Evolutionary conservation across 2,888 invertebrate genomes (phyloP).

Genomic region (Synergus japonicus): DNA sequence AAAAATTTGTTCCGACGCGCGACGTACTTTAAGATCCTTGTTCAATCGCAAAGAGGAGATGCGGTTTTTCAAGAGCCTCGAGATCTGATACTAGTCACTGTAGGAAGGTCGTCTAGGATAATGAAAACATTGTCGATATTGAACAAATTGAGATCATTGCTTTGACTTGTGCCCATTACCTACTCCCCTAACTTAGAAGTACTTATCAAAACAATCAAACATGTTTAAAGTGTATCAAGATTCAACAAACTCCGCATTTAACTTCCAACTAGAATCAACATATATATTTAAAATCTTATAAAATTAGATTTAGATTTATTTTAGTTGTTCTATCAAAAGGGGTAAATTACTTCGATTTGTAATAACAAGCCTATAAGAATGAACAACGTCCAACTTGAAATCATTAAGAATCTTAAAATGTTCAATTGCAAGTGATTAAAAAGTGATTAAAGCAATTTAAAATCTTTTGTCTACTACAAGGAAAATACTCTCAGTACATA

Average conservation of each 20-base stretch:
- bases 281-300: background rate
- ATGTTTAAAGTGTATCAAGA: background rate
- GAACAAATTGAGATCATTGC: conserved; percentile 12
- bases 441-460: background rate
- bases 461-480: too few species aligned
- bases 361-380: too few species aligned
- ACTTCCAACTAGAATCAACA: background rate
- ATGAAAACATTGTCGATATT: conserved; percentile 26
- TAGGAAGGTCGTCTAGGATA: conserved; percentile 18
- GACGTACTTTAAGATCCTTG: conserved; percentile 5
- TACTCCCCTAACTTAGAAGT: background rate
- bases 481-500: background rate
- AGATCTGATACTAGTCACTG: conserved; percentile 19
- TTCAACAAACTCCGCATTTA: background rate
- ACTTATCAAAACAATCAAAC: background rate
- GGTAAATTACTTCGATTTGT: too few species aligned
- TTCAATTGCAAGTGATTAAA: too few species aligned
- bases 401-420: too few species aligned
- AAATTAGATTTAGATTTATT: background rate
- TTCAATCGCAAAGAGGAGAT: conserved; percentile 17
- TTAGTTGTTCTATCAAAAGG: too few species aligned
- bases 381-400: too few species aligned
- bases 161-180: background rate
- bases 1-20: background rate
- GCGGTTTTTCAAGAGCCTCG: conserved; percentile 17